phyloP scores from a whole-genome alignment of 2,113 vertebrate genomes.

The Heterocephalus glaber region DNA sequence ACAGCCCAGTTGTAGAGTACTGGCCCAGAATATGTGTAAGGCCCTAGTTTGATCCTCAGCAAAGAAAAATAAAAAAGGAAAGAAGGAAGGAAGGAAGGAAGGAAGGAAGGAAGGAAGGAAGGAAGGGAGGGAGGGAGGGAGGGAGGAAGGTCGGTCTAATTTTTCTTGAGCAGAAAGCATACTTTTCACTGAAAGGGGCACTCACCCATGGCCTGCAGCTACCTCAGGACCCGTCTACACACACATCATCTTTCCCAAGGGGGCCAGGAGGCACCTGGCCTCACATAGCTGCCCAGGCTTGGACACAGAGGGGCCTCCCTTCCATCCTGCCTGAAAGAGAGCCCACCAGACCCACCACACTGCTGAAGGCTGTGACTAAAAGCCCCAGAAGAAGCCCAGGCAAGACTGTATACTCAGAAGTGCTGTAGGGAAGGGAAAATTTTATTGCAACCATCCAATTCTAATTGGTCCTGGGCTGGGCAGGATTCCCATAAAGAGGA shows the following conservation, averaged over 20 bases:
- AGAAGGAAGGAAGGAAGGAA: too few relatives aligned
- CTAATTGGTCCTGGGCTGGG: not conserved
- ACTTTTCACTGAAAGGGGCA: not conserved
- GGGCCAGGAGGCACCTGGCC: not conserved
- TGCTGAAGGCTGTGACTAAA: not conserved
- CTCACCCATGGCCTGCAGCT: not conserved
- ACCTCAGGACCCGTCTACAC: not conserved
- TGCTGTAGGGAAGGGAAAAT: not conserved
- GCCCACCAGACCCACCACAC: not conserved
- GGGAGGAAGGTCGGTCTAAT: not conserved
- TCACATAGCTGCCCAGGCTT: not conserved
- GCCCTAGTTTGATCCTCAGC: not conserved
- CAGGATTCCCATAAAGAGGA: constrained; percentile 25
- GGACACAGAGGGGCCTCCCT: too few relatives aligned
- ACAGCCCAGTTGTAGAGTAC: too few relatives aligned
- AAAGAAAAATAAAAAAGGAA: not conserved
- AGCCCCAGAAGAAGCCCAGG: not conserved
- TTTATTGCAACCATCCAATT: not conserved
- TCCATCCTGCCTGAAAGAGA: too few relatives aligned
- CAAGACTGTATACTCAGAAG: not conserved
- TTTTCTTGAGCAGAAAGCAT: not conserved
- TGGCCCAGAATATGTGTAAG: not conserved
- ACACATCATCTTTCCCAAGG: not conserved
- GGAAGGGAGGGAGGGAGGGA: too few relatives aligned
- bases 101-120: too few relatives aligned